A percentile compares a stretch with the other conserved stretches of the same genome.
These are phyloP conservation scores for Sylvia borin DNA, from an alignment of 2,797 vertebrate genomes.

Conservation along the genomic window DNA sequence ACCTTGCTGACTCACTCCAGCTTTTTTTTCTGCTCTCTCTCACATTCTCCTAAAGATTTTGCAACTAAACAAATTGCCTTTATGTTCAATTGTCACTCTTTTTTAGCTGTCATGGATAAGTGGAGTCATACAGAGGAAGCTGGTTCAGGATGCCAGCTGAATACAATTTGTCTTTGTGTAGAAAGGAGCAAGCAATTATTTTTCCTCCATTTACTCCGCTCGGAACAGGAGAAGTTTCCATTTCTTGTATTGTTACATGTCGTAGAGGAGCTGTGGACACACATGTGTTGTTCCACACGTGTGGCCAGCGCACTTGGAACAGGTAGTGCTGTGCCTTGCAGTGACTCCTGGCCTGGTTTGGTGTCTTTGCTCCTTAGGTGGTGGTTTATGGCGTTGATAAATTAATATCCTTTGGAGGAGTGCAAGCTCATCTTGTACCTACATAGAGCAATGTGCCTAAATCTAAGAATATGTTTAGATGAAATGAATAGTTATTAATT, in stretches of 20 bases:
- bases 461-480: neutral
- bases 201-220: neutral
- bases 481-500: neutral
- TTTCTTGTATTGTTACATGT: neutral
- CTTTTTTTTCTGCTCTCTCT: slow-evolving; percentile 19
- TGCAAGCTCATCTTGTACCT: neutral
- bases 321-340: neutral
- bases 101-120: neutral
- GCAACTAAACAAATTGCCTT: neutral
- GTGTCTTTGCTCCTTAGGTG: neutral
- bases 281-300: accelerated
- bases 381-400: neutral
- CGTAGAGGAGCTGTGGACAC: neutral
- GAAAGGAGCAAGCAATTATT: neutral
- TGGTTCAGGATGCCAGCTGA: neutral
- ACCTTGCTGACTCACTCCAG: slow-evolving; percentile 44
- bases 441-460: neutral
- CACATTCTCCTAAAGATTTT: slow-evolving; percentile 38
- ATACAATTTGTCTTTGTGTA: neutral
- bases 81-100: neutral
- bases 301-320: accelerated
- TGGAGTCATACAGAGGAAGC: neutral
- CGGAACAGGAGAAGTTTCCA: neutral
- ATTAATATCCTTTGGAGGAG: neutral
- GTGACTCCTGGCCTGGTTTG: neutral